phyloP scores from a whole-genome alignment of 2,797 vertebrate genomes.

The Cetoscarus ocellatus region DNA sequence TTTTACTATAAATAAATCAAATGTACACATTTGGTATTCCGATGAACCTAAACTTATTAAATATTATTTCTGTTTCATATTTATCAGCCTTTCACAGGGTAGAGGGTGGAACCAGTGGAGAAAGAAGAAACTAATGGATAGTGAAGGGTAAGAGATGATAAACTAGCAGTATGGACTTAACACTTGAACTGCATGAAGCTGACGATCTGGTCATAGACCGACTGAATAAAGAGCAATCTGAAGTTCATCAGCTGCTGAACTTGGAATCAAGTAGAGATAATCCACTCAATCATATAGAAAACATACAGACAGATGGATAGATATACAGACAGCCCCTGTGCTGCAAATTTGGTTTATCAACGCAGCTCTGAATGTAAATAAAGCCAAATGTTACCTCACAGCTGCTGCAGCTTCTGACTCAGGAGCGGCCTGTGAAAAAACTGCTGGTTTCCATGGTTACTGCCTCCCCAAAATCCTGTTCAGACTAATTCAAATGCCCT shows the following conservation, averaged over 20 bases:
- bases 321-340: neutral
- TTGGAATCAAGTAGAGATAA: no score
- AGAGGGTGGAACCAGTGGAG: neutral
- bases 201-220: conserved; percentile 36
- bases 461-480: conserved; percentile 32
- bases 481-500: conserved; percentile 32
- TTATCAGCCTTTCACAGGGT: no score
- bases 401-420: conserved; percentile 30
- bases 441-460: conserved; percentile 65
- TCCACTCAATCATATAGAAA: no score
- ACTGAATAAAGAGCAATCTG: neutral
- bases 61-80: no score
- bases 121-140: conserved; percentile 42
- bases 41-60: no score
- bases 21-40: no score
- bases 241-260: no score
- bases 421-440: neutral
- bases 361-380: conserved; percentile 30
- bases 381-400: conserved; percentile 32
- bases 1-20: no score
- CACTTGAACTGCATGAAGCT: conserved; percentile 27
- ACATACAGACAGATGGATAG: neutral
- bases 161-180: conserved; percentile 40
- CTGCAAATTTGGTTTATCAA: neutral
- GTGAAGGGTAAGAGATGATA: conserved; percentile 11